phyloP scores from a whole-genome alignment of 2,113 vertebrate genomes.

The Plotosus lineatus region DNA sequence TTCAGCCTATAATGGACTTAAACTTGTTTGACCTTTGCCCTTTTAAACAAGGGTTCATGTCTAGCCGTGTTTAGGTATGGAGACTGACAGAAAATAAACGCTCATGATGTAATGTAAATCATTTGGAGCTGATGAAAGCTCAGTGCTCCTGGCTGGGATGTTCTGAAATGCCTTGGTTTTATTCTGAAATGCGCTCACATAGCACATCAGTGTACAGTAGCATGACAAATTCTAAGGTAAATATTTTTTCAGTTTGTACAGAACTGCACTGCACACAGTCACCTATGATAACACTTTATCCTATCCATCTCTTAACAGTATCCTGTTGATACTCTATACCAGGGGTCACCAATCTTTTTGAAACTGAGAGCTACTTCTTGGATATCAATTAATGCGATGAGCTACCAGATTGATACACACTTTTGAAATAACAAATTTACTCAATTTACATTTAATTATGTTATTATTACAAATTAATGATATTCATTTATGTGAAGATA shows the following conservation, averaged over 20 bases:
- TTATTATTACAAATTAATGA: too few relatives aligned
- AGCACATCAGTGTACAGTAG: not conserved
- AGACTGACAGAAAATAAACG: conserved; percentile 65
- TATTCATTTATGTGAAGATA: too few relatives aligned
- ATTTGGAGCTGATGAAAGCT: conserved; percentile 63
- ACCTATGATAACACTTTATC: not conserved
- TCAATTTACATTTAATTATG: too few relatives aligned
- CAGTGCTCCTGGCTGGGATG: conserved; percentile 41
- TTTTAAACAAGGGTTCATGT: conserved; percentile 57
- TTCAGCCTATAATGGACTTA: conserved; percentile 55
- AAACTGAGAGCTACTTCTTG: too few relatives aligned
- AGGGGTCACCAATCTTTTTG: too few relatives aligned
- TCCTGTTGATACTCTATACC: too few relatives aligned
- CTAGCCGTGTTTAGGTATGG: conserved; percentile 57
- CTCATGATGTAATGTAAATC: conserved; percentile 66
- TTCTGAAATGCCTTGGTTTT: conserved; percentile 23
- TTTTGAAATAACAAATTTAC: too few relatives aligned
- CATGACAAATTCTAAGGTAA: not conserved
- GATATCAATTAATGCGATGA: too few relatives aligned
- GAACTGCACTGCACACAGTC: too few relatives aligned
- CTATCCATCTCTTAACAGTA: not conserved
- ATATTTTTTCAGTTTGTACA: too few relatives aligned
- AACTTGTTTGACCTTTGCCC: conserved; percentile 65
- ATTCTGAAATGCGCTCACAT: conserved; percentile 16
- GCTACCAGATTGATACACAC: too few relatives aligned